Conservation (phyloP, 2,888 invertebrate species). For the Chalcis sispes region DNA sequence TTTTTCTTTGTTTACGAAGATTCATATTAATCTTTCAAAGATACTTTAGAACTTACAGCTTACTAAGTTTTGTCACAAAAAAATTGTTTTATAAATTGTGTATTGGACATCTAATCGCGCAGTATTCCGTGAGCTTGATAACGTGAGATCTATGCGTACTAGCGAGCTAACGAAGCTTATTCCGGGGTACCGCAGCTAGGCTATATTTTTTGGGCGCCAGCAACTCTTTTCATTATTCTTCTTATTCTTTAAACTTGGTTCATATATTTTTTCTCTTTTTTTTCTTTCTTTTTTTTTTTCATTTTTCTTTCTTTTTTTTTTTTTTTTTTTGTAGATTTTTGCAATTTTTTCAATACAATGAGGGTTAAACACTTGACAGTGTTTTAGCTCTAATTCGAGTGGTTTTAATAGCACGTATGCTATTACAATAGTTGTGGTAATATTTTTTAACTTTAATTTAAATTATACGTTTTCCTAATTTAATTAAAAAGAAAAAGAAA, state of each 20-base stretch:
- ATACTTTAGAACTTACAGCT: constrained; percentile 1
- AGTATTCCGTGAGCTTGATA: constrained; percentile 66
- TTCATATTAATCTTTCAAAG: constrained; percentile 3
- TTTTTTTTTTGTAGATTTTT: no score
- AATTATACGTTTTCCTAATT: constrained; percentile 55
- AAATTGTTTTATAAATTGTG: constrained; percentile 56
- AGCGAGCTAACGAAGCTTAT: constrained; percentile 62
- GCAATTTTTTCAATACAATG: constrained; percentile 57
- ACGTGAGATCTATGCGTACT: constrained; percentile 72
- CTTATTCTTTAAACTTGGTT: constrained; percentile 40
- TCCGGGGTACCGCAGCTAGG: constrained; percentile 59
- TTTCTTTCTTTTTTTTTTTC: constrained; percentile 37
- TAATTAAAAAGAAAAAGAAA: not conserved
- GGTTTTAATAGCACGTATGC: constrained; percentile 49
- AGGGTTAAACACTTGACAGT: constrained; percentile 68
- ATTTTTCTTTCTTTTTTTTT: not conserved
- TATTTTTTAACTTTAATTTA: constrained; percentile 49
- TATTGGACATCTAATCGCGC: constrained; percentile 19
- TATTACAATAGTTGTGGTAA: constrained; percentile 51
- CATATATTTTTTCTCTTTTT: constrained; percentile 31
- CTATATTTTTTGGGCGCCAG: constrained; percentile 61
- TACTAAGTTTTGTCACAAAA: constrained; percentile 10
- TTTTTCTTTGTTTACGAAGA: constrained; percentile 25
- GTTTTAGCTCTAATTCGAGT: constrained; percentile 66
- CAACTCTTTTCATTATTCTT: constrained; percentile 59